phyloP scores from a whole-genome alignment of 2,888 invertebrate species.

The Junonia oenone region DNA sequence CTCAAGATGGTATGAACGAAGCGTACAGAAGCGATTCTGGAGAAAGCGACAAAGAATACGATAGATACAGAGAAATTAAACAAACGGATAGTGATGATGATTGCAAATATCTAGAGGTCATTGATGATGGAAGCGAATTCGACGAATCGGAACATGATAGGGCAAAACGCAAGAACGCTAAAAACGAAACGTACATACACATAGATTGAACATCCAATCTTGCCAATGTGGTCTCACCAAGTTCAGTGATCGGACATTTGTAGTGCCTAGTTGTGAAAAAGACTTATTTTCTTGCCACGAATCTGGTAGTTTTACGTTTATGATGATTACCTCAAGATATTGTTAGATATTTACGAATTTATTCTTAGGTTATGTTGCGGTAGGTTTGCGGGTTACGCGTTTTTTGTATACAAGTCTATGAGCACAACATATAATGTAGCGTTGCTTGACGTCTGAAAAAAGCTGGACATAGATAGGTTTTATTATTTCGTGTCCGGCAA shows the following conservation, averaged over 20 bases:
- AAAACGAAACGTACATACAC: conserved; percentile 17
- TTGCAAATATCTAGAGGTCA: conserved; percentile 61
- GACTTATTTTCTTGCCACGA: neutral
- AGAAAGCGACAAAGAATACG: conserved; percentile 41
- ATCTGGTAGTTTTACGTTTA: neutral
- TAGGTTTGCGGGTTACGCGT: no score
- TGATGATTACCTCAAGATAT: neutral
- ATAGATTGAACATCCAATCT: conserved; percentile 15
- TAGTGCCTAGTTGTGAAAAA: neutral
- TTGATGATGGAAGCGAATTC: conserved; percentile 66
- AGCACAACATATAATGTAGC: no score
- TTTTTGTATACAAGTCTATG: no score
- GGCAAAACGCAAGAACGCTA: neutral
- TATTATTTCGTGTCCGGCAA: no score
- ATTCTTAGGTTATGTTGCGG: no score
- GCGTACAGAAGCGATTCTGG: conserved; percentile 46
- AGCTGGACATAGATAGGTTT: no score
- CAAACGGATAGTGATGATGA: conserved; percentile 61
- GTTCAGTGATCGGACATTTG: neutral
- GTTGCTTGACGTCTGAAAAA: no score
- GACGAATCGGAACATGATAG: conserved; percentile 31
- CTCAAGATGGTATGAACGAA: conserved; percentile 37
- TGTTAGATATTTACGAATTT: neutral
- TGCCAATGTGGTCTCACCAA: neutral
- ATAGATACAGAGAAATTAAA: conserved; percentile 43